Conservation (phyloP, 1,140 invertebrate genomes). For the Lordiphosa collinella region DNA sequence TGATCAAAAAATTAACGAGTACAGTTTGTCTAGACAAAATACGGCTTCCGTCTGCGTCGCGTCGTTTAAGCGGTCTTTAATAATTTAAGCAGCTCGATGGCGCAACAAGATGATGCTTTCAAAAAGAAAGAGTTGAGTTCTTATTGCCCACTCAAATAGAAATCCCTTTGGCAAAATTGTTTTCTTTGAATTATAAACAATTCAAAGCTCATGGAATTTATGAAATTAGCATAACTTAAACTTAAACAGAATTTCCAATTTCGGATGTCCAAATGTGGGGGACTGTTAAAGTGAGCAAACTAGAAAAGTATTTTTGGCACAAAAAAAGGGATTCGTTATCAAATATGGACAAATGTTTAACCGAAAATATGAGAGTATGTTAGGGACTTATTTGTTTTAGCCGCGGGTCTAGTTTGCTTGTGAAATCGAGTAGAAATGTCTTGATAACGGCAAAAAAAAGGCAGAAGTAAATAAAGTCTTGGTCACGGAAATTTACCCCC, state of each 20-base stretch:
- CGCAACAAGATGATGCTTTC: neutral
- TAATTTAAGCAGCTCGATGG: neutral
- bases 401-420: slow-evolving; percentile 36
- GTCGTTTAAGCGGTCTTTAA: neutral
- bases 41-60: neutral
- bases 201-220: slow-evolving; percentile 33
- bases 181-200: slow-evolving; percentile 17
- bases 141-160: neutral
- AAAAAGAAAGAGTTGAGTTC: slow-evolving; percentile 3
- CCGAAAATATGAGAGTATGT: slow-evolving; percentile 11
- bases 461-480: slow-evolving; percentile 11
- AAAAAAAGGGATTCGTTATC: slow-evolving; percentile 21
- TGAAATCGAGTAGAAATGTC: slow-evolving; percentile 53
- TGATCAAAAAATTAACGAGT: neutral
- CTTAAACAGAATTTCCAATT: slow-evolving; percentile 23
- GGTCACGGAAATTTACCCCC: slow-evolving; percentile 13
- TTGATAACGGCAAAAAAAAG: slow-evolving; percentile 47
- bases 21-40: neutral
- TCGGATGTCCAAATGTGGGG: slow-evolving; percentile 10
- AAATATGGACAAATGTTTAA: slow-evolving; percentile 20
- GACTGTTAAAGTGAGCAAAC: slow-evolving; percentile 24
- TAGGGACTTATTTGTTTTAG: slow-evolving; percentile 31
- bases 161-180: slow-evolving; percentile 13
- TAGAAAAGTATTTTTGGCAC: slow-evolving; percentile 20
- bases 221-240: slow-evolving; percentile 54